These are phyloP conservation scores for Drosophila emarginata DNA, from an alignment of 2,888 invertebrate genomes.

Conservation along the genomic window DNA sequence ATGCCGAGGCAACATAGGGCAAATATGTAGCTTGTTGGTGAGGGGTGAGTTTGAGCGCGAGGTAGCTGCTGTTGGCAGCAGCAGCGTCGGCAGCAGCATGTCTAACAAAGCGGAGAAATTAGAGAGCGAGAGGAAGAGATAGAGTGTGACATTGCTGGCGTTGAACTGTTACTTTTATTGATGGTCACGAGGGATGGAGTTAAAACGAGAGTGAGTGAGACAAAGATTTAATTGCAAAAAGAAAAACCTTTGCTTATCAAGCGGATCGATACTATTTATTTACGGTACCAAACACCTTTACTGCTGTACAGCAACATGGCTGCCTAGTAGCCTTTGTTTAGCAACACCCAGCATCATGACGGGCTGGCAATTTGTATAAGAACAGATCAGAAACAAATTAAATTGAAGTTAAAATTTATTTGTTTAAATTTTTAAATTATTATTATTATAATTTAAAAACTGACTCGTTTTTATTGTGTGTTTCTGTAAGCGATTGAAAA, in stretches of 20 bases:
- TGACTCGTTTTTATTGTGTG: no score
- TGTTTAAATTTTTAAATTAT: no score
- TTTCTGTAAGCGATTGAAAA: no score
- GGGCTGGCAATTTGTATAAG: background rate
- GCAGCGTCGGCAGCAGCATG: background rate
- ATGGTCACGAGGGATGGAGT: background rate
- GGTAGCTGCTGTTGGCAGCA: slow-evolving; percentile 2
- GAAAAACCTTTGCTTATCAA: background rate
- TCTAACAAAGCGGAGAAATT: slow-evolving; percentile 3
- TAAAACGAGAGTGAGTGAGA: background rate
- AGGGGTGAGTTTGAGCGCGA: background rate
- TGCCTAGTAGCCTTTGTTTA: background rate
- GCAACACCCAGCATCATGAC: background rate
- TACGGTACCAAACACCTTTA: background rate
- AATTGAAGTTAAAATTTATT: background rate
- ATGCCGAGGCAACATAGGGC: slow-evolving; percentile 2
- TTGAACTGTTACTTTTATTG: slow-evolving; percentile 7
- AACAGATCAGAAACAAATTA: background rate
- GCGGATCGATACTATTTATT: slow-evolving; percentile 5
- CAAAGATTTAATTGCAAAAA: background rate
- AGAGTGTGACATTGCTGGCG: slow-evolving; percentile 9
- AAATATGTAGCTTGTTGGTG: background rate
- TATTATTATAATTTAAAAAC: no score
- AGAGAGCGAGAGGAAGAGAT: slow-evolving; percentile 8
- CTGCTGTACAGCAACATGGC: background rate